Evolutionary conservation across 2,888 invertebrate genomes (phyloP).

Genomic region (Malthinus flaveolus): DNA sequence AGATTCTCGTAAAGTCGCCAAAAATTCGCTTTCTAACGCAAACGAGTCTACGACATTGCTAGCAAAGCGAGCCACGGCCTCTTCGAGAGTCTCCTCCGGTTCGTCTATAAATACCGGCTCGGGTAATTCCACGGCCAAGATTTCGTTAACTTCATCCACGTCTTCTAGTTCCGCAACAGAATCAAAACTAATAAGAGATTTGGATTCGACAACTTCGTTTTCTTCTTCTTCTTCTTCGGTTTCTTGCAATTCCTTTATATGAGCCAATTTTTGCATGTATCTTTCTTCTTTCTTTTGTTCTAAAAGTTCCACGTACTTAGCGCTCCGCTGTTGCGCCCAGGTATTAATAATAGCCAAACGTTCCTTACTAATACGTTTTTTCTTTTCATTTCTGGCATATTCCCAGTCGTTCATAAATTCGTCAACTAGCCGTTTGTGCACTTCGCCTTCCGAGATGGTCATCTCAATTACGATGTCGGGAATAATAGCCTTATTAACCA

Average conservation of each 20-base stretch:
- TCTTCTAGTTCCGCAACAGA: constrained; percentile 59
- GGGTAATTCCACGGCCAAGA: constrained; percentile 51
- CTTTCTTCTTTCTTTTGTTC: constrained; percentile 43
- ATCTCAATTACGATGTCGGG: constrained; percentile 64
- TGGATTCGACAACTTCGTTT: constrained; percentile 31
- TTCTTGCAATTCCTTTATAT: no score
- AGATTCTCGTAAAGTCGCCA: constrained; percentile 52
- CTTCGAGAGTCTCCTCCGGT: constrained; percentile 55
- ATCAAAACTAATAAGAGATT: constrained; percentile 48
- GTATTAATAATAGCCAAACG: constrained; percentile 32
- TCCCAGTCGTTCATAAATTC: constrained; percentile 45
- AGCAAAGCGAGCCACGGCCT: constrained; percentile 56
- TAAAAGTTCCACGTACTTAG: constrained; percentile 42
- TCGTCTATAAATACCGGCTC: constrained; percentile 57
- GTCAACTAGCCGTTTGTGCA: constrained; percentile 39
- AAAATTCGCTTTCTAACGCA: constrained; percentile 55
- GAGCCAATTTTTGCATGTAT: constrained; percentile 38
- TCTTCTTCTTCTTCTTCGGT: constrained; percentile 10
- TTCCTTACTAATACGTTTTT: constrained; percentile 32
- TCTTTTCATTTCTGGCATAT: constrained; percentile 50
- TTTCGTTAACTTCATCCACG: constrained; percentile 53
- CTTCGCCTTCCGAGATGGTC: constrained; percentile 43
- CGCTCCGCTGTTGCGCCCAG: constrained; percentile 42
- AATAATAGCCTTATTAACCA: constrained; percentile 57
- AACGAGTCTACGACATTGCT: constrained; percentile 55